Conservation (phyloP, 1,140 invertebrate species). For the Bilobella aurantiaca region DNA sequence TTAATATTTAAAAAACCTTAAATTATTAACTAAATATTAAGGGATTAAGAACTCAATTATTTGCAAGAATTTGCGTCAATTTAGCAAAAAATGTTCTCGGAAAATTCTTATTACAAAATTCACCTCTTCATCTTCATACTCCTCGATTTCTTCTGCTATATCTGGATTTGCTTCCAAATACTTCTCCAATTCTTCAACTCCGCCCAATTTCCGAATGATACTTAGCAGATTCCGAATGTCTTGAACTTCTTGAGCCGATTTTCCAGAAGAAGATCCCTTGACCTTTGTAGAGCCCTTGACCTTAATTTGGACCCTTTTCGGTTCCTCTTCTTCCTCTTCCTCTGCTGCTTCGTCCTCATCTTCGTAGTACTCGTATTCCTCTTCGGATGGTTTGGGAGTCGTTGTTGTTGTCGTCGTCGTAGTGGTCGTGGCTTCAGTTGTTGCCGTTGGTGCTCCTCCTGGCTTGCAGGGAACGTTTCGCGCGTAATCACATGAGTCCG, state of each 20-base stretch:
- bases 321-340: conserved; percentile 49
- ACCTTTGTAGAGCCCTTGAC: conserved; percentile 26
- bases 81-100: too few species aligned
- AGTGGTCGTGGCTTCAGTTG: conserved; percentile 45
- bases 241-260: conserved; percentile 51
- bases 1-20: too few species aligned
- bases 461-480: conserved; percentile 65
- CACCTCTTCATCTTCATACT: conserved; percentile 42
- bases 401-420: conserved; percentile 44
- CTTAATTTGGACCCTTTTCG: neutral
- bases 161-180: conserved; percentile 34
- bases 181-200: conserved; percentile 35
- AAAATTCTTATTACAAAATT: too few species aligned
- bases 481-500: conserved; percentile 59
- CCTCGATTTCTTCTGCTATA: conserved; percentile 57
- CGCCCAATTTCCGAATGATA: conserved; percentile 59
- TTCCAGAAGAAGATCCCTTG: neutral
- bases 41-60: too few species aligned
- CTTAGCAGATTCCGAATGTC: conserved; percentile 74
- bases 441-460: conserved; percentile 41
- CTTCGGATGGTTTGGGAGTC: conserved; percentile 32
- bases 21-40: too few species aligned
- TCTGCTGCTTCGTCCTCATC: conserved; percentile 52
- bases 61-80: too few species aligned
- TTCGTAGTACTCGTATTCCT: conserved; percentile 37